Conservation (phyloP, 2,888 invertebrate species). For the Craniophora ligustri region DNA sequence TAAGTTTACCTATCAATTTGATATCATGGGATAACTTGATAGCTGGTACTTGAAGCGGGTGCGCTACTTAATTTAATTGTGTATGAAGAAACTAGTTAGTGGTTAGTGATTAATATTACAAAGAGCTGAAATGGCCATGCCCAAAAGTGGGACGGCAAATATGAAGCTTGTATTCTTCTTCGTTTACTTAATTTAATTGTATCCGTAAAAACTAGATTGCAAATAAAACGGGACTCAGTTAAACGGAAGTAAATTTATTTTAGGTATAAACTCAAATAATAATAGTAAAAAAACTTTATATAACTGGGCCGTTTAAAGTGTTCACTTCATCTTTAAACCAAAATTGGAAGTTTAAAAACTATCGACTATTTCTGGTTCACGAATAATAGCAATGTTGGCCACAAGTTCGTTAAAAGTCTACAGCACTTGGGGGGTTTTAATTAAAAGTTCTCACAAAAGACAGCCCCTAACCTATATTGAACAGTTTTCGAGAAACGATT, state of each 20-base stretch:
- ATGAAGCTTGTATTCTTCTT: too few species aligned
- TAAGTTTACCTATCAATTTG: constrained; percentile 47
- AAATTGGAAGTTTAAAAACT: constrained; percentile 36
- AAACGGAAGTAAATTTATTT: too few species aligned
- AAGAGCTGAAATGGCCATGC: too few species aligned
- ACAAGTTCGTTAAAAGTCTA: constrained; percentile 57
- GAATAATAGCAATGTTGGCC: constrained; percentile 44
- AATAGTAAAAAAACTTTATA: neutral
- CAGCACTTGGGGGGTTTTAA: constrained; percentile 56
- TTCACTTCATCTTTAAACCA: neutral
- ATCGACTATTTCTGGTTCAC: constrained; percentile 38
- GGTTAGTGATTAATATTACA: neutral
- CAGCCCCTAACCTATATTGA: constrained; percentile 41
- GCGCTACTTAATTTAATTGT: constrained; percentile 36
- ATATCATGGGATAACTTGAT: constrained; percentile 37
- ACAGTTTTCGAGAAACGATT: constrained; percentile 32
- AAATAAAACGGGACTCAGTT: too few species aligned
- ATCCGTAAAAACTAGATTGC: too few species aligned
- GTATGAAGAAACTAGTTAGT: neutral
- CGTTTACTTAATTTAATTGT: too few species aligned
- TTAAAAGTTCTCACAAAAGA: constrained; percentile 64
- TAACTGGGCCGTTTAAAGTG: neutral
- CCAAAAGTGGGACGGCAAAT: too few species aligned
- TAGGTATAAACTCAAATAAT: too few species aligned
- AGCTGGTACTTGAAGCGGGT: constrained; percentile 28